Evolutionary conservation across 2,797 vertebrate species (phyloP).

Genomic region (Coilia nasus): DNA sequence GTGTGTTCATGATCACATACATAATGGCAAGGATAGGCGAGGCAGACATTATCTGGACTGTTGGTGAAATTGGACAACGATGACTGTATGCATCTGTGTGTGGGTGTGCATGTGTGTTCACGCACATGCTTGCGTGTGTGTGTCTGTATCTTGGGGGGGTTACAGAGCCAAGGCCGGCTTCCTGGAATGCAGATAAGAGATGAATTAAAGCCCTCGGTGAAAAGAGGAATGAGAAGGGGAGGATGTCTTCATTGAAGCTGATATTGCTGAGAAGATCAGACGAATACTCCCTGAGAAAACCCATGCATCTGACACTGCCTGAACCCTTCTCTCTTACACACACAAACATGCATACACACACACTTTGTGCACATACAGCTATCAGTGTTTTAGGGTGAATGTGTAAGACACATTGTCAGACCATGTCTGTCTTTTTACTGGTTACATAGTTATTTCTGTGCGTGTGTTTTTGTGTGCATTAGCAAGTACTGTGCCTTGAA

Average conservation of each 20-base stretch:
- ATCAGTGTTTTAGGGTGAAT: not conserved
- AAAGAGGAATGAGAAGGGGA: not conserved
- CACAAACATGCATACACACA: not conserved
- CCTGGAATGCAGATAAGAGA: slow-evolving; percentile 12
- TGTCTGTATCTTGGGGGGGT: not conserved
- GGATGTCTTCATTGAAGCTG: slow-evolving; percentile 10
- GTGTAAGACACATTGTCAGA: not conserved
- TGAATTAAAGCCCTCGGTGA: not conserved
- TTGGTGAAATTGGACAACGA: not conserved
- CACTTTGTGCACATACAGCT: too few relatives aligned
- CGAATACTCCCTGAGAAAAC: slow-evolving; percentile 4
- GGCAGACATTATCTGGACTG: not conserved
- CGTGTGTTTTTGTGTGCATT: not conserved
- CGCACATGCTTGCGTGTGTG: not conserved
- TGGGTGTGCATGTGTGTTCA: not conserved
- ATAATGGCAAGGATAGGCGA: not conserved
- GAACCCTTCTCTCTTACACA: not conserved
- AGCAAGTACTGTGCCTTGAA: too few relatives aligned
- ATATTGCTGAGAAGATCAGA: not conserved
- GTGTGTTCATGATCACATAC: not conserved
- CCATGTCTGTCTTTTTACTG: not conserved
- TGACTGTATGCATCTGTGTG: not conserved
- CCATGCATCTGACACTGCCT: not conserved
- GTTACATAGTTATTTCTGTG: not conserved
- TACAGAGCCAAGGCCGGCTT: not conserved